Evolutionary conservation across 2,888 invertebrate species (phyloP).

Genomic region (Sinhomidia bicolor): DNA sequence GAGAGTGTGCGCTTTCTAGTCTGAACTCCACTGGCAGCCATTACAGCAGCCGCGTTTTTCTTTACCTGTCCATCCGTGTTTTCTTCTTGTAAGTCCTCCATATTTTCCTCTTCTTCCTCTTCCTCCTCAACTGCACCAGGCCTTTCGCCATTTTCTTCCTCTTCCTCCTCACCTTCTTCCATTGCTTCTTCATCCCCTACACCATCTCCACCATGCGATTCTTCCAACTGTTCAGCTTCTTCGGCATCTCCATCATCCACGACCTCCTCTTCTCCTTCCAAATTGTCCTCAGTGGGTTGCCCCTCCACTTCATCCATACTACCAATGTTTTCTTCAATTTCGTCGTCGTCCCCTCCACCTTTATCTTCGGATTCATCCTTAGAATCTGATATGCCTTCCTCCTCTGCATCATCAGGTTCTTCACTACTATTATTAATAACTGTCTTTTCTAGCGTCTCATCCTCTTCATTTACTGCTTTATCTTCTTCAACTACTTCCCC

Average conservation of each 20-base stretch:
- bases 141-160: slow-evolving; percentile 51
- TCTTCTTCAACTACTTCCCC: slow-evolving; percentile 56
- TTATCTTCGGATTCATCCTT: slow-evolving; percentile 19
- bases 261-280: slow-evolving; percentile 48
- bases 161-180: slow-evolving; percentile 42
- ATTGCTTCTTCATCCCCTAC: slow-evolving; percentile 32
- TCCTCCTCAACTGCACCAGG: slow-evolving; percentile 32
- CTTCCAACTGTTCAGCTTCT: slow-evolving; percentile 13
- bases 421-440: slow-evolving; percentile 33
- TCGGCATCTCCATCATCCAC: slow-evolving; percentile 70
- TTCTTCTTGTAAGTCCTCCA: too few species aligned
- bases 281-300: background rate
- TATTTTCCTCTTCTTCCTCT: slow-evolving; percentile 47
- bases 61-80: slow-evolving; percentile 26
- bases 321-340: background rate
- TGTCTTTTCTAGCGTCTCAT: slow-evolving; percentile 23
- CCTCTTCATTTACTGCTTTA: background rate
- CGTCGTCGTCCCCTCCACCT: background rate
- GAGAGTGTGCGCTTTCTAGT: slow-evolving; percentile 78
- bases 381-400: slow-evolving; percentile 58
- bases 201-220: slow-evolving; percentile 10
- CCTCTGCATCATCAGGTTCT: slow-evolving; percentile 38
- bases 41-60: background rate
- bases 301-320: slow-evolving; percentile 37
- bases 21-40: slow-evolving; percentile 42